These are phyloP conservation scores for Vanessa atalanta DNA, from an alignment of 1,140 invertebrate species.

Conservation along the genomic window DNA sequence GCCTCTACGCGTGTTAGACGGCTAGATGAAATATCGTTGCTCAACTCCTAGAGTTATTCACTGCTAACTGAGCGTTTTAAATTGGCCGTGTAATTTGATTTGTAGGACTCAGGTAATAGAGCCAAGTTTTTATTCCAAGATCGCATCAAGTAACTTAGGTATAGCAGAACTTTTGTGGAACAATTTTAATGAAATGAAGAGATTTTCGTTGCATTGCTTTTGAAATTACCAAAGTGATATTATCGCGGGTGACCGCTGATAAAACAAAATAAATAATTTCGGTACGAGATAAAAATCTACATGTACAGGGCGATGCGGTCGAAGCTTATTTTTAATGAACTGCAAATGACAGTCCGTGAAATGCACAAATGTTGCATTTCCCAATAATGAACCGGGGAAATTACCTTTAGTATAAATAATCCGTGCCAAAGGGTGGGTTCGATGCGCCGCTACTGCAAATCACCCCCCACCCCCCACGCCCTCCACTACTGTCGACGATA, in stretches of 20 bases:
- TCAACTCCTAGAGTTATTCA: constrained; percentile 57
- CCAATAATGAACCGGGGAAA: constrained; percentile 79
- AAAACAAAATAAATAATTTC: constrained; percentile 1
- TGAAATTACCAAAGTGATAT: constrained; percentile 13
- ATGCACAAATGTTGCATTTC: constrained; percentile 77
- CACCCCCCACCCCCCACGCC: constrained; percentile 59
- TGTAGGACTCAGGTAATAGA: constrained; percentile 42
- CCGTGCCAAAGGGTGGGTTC: constrained; percentile 77
- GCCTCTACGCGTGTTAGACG: constrained; percentile 61
- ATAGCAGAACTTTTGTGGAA: constrained; percentile 34
- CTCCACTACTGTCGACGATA: constrained; percentile 77
- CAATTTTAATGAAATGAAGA: constrained; percentile 29
- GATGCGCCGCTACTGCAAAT: constrained; percentile 77
- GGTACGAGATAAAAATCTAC: constrained; percentile 28
- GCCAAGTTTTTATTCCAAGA: constrained; percentile 46
- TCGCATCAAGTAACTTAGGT: constrained; percentile 31
- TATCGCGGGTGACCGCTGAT: neutral
- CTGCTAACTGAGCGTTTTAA: constrained; percentile 56
- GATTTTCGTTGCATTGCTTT: constrained; percentile 14
- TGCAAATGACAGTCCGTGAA: constrained; percentile 72
- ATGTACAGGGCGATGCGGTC: constrained; percentile 38
- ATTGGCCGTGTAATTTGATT: constrained; percentile 60
- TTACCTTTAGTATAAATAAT: constrained; percentile 81
- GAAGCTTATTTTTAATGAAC: constrained; percentile 73
- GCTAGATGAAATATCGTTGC: constrained; percentile 49